These are phyloP conservation scores for Drosophila yooni DNA, from an alignment of 2,888 invertebrate species.

Conservation along the genomic window DNA sequence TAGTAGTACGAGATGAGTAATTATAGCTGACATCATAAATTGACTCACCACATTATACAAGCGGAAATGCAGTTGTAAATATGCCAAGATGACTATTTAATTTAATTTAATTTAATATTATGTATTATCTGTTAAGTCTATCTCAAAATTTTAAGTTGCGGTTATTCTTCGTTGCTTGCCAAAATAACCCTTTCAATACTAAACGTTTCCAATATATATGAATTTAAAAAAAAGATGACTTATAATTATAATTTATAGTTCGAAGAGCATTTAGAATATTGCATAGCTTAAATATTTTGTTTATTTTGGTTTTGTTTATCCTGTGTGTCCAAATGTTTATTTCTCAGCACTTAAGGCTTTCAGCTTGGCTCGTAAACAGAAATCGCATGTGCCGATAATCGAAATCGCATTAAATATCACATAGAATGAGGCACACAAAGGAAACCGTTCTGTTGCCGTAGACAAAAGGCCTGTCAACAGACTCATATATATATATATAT, in stretches of 20 bases:
- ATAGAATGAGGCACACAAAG: constrained; percentile 17
- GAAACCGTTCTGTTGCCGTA: constrained; percentile 37
- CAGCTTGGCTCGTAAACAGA: constrained; percentile 48
- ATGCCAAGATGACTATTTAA: neutral
- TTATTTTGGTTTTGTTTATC: constrained; percentile 50
- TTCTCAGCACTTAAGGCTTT: constrained; percentile 57
- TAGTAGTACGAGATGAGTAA: constrained; percentile 5
- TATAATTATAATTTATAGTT: neutral
- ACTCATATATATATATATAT: constrained; percentile 5
- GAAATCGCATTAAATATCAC: constrained; percentile 52
- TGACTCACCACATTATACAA: constrained; percentile 26
- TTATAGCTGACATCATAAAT: constrained; percentile 37
- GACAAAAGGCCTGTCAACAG: constrained; percentile 67
- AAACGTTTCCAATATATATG: neutral
- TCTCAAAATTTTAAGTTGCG: neutral
- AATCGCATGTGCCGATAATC: constrained; percentile 64
- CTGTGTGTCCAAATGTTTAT: constrained; percentile 63
- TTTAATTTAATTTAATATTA: neutral
- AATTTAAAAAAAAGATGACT: constrained; percentile 2
- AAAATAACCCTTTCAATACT: neutral
- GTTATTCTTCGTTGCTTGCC: neutral
- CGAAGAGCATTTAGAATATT: constrained; percentile 18
- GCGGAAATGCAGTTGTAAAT: neutral
- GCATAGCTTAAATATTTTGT: constrained; percentile 3
- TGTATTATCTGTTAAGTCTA: neutral